phyloP scores from a whole-genome alignment of 1,140 invertebrate genomes.

The Diachasmimorpha longicaudata region DNA sequence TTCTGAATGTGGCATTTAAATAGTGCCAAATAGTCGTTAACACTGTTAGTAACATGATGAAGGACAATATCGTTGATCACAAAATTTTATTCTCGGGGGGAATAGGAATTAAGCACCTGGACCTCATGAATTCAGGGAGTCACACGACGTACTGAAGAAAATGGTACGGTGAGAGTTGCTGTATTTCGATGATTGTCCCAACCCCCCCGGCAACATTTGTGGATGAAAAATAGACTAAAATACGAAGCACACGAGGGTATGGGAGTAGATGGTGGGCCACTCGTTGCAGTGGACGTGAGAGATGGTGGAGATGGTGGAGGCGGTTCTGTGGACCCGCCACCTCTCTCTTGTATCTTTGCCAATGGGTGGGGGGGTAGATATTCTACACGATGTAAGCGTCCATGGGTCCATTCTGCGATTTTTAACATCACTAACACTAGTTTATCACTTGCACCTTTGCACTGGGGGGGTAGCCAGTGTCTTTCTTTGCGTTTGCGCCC shows the following conservation, averaged over 20 bases:
- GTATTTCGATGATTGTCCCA: not conserved
- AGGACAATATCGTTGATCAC: not conserved
- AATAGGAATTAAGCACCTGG: not conserved
- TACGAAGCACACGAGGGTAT: conserved; percentile 11
- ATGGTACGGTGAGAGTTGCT: not conserved
- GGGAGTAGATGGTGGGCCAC: not conserved
- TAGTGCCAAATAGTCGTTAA: not conserved
- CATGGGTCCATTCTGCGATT: conserved; percentile 23
- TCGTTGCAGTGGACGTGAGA: conserved; percentile 11
- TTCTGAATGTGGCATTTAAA: not conserved
- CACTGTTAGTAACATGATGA: not conserved
- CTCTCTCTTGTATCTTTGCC: conserved; percentile 23
- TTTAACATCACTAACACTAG: not conserved
- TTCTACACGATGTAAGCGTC: conserved; percentile 15
- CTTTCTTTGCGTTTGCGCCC: conserved; percentile 18
- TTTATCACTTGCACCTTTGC: conserved; percentile 13
- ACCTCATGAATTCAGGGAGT: not conserved
- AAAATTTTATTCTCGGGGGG: not conserved
- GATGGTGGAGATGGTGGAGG: conserved; percentile 28
- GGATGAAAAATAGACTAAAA: not conserved
- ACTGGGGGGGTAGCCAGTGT: not conserved
- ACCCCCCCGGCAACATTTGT: not conserved
- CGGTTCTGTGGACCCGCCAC: conserved; percentile 57
- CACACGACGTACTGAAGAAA: not conserved
- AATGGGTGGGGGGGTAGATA: conserved; percentile 23